Evolutionary conservation across 92 coral and sea anemone species (phyloP).

Genomic region (Palythoa caribaeorum): DNA sequence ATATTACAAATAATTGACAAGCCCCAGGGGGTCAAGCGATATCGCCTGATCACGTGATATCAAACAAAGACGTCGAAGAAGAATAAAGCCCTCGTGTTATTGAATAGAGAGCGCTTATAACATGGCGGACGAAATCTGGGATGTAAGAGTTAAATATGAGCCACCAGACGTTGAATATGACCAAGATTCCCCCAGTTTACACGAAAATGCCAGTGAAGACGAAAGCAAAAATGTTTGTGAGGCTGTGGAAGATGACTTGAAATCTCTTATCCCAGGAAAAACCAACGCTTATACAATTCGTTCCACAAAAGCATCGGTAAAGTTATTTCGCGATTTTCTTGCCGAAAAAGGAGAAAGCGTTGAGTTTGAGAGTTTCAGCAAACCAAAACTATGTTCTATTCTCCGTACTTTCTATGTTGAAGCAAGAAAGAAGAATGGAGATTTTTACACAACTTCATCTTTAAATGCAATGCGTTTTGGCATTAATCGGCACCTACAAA

Average conservation of each 20-base stretch:
- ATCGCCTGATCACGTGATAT: conserved; percentile 55
- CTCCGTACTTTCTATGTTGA: conserved; percentile 89
- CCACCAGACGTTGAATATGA: conserved; percentile 53
- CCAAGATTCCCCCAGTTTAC: conserved; percentile 35
- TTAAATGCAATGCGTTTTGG: conserved; percentile 93
- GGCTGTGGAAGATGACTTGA: conserved; percentile 76
- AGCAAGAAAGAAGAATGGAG: conserved; percentile 95
- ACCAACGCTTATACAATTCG: conserved; percentile 84
- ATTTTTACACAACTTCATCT: conserved; percentile 89
- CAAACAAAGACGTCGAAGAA: conserved; percentile 43
- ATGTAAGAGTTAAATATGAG: conserved; percentile 37
- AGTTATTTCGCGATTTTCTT: conserved; percentile 89
- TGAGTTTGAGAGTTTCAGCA: conserved; percentile 76
- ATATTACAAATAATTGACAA: conserved; percentile 32
- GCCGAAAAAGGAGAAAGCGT: conserved; percentile 81
- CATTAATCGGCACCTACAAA: conserved; percentile 88
- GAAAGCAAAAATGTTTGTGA: conserved; percentile 70
- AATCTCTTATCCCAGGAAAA: conserved; percentile 77
- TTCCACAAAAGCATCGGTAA: conserved; percentile 86
- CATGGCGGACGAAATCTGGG: conserved; percentile 52
- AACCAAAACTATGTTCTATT: conserved; percentile 71
- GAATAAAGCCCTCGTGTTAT: conserved; percentile 53
- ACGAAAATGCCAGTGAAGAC: conserved; percentile 57
- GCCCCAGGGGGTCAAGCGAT: conserved; percentile 49
- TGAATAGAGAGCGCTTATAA: conserved; percentile 47